Evolutionary conservation across 2,797 vertebrate species (phyloP).

Genomic region (Cyprinella venusta): DNA sequence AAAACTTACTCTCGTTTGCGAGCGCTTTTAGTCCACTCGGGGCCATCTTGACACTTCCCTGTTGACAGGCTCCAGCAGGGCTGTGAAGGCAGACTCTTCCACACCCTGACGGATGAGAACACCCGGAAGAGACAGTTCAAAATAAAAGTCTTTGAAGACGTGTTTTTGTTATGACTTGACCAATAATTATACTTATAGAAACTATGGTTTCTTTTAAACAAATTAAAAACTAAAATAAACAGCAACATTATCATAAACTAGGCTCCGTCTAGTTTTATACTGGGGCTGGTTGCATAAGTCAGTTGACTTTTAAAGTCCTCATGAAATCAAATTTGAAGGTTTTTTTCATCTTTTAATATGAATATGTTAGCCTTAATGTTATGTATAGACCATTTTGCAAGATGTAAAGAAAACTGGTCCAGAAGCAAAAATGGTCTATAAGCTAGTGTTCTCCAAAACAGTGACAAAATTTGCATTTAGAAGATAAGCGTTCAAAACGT

Average conservation of each 20-base stretch:
- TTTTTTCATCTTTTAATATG: no score
- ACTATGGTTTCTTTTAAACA: not conserved
- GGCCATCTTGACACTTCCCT: conserved; percentile 79
- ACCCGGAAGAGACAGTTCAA: not conserved
- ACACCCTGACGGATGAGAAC: not conserved
- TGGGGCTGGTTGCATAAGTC: not conserved
- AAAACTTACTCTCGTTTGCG: conserved; percentile 81
- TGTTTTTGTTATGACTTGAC: not conserved
- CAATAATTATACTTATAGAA: no score
- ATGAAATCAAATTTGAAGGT: no score
- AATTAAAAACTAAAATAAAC: not conserved
- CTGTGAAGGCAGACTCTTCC: not conserved
- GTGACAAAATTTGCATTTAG: no score
- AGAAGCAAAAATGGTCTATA: no score
- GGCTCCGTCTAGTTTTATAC: not conserved
- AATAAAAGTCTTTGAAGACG: not conserved
- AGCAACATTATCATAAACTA: not conserved
- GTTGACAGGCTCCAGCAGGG: conserved; percentile 50
- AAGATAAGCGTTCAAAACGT: no score
- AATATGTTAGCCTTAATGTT: no score
- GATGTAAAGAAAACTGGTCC: no score
- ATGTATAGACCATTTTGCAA: no score
- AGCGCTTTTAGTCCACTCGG: conserved; percentile 80
- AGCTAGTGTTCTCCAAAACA: no score
- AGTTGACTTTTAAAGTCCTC: not conserved